These are phyloP conservation scores for Gonocerus acuteangulatus DNA, from an alignment of 2,888 invertebrate genomes.

Conservation along the genomic window DNA sequence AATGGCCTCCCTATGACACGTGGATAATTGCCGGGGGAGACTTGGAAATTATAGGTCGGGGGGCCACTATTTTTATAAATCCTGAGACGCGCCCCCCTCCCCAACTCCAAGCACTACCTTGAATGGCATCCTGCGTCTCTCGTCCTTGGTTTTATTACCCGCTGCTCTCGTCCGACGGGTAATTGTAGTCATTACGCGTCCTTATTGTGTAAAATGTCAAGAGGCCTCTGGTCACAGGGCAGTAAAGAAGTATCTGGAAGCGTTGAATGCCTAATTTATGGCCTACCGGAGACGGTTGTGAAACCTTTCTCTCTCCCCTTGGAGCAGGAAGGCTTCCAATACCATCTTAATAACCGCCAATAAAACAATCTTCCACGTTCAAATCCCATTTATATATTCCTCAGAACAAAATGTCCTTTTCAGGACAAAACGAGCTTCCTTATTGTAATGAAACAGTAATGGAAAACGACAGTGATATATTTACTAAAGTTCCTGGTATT, in stretches of 20 bases:
- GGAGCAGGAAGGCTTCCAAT: background rate
- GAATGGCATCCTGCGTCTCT: background rate
- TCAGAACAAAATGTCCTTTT: no score
- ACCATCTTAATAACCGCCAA: no score
- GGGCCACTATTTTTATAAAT: no score
- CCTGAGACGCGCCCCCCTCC: no score
- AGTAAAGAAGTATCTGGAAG: constrained; percentile 6
- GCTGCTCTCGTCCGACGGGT: background rate
- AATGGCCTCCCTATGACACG: constrained; percentile 2
- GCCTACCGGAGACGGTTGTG: background rate
- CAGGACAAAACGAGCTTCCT: no score
- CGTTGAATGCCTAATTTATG: constrained; percentile 12
- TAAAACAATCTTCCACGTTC: no score
- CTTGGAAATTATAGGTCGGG: background rate
- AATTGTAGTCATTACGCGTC: constrained; percentile 3
- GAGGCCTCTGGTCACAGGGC: background rate
- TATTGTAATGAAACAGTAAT: no score
- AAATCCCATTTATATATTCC: no score
- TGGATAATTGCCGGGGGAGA: background rate
- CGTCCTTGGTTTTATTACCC: constrained; percentile 1
- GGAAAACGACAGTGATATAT: no score
- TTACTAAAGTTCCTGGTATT: no score
- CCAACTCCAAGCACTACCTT: no score
- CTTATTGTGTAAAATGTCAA: constrained; percentile 14
- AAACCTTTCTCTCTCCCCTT: background rate